Conservation (phyloP, 2,888 invertebrate genomes). For the Epiblema foenella region DNA sequence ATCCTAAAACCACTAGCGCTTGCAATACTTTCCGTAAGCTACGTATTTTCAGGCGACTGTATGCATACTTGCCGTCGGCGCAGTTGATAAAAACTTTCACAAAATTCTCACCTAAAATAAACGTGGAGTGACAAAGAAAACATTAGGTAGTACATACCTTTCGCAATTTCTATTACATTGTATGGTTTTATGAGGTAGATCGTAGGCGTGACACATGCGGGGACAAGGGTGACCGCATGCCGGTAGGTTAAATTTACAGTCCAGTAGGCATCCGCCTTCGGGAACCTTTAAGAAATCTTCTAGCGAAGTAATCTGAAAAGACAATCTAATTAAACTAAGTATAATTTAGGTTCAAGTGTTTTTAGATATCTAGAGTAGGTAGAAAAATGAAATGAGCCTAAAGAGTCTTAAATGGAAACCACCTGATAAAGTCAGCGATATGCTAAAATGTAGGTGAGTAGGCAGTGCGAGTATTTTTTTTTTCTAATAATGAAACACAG, state of each 20-base stretch:
- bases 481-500: slow-evolving; percentile 47
- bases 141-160: slow-evolving; percentile 64
- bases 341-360: not conserved
- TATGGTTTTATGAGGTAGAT: slow-evolving; percentile 78
- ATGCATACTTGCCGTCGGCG: too few relatives aligned
- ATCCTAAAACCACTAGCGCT: too few relatives aligned
- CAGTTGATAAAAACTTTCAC: not conserved
- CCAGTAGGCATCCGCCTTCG: slow-evolving; percentile 86
- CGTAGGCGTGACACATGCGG: slow-evolving; percentile 85
- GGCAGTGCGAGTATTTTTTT: not conserved
- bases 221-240: slow-evolving; percentile 87
- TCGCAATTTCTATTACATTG: slow-evolving; percentile 79
- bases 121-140: not conserved
- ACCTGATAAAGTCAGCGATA: not conserved
- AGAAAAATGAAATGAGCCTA: not conserved
- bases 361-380: not conserved
- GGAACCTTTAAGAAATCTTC: slow-evolving; percentile 78
- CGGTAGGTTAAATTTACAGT: slow-evolving; percentile 77
- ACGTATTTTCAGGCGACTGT: too few relatives aligned
- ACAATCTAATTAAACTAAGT: not conserved
- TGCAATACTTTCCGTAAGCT: too few relatives aligned
- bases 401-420: not conserved
- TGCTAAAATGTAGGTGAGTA: not conserved
- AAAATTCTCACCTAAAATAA: not conserved
- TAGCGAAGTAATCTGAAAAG: slow-evolving; percentile 57